Base-by-base conservation (phyloP, 2,888 invertebrate genomes). In the Elysia crispata region DNA sequence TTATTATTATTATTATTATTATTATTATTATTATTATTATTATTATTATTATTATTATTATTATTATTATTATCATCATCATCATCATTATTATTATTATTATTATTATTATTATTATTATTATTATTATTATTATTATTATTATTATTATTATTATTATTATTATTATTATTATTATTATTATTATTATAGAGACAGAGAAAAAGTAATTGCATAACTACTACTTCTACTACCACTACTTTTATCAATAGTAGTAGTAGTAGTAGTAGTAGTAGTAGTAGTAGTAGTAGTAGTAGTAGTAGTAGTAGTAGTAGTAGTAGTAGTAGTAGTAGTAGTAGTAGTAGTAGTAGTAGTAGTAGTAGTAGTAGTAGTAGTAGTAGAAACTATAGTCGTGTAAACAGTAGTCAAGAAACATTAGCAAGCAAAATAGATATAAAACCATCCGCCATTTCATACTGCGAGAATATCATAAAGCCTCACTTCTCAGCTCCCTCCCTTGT, bases 271-370 rank as follows among this genome's bases (percentile, higher is more conserved):
- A 33, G 30, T 41, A 41, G 76, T 41, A 20, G 66, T 31, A 49
- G 79, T n/a, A 50, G 79, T 54, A 23, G 79, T 54, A 31, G 31
- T 23, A n/a, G 57, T 31, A 41, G 79, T 67, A 41, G 79, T 30
- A 23, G 74, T 66, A 30, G 73, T 64, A 28, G 20, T 28, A 49
- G 70, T 33, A 41, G 64, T 33, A 31, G 62, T 74, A n/a, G 30
- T n/a, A 31, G 31, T 28, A 57, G 70, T 1, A 5, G 76, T 28
- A 67, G 78, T 15, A 41, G 79, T 30, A n/a, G 67, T 49, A 66
- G 74, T 33, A 73, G 60, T 28, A 30, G 64, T 62, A 28, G 25
- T 72, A n/a, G 49, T 31, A 57, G 70, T 54, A 28, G 33, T 31
- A 23, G 70, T 31, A 31, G 49, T 31, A 31, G 49, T n/a, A 30